A percentile compares a stretch with the other conserved stretches of the same genome.
Conservation (phyloP, 2,113 vertebrate genomes). For the Macrotis lagotis region DNA sequence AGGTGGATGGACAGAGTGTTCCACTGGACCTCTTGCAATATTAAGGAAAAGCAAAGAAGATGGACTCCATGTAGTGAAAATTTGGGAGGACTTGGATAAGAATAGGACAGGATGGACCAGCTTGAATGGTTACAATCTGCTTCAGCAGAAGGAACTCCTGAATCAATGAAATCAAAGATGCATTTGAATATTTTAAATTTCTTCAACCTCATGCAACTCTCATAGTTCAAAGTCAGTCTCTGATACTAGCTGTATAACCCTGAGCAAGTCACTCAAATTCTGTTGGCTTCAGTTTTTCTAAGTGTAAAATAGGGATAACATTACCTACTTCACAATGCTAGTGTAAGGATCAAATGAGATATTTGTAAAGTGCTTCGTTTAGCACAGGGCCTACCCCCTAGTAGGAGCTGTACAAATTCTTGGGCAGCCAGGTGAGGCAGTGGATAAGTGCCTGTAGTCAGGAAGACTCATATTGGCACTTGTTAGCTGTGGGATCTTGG, state of each 20-base stretch:
- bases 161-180: neutral
- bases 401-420: too few relatives aligned
- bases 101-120: neutral
- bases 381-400: neutral
- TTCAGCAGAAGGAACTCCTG: neutral
- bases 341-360: neutral
- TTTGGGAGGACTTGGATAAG: neutral
- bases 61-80: neutral
- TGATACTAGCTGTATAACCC: neutral
- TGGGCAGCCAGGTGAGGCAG: too few relatives aligned
- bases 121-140: neutral
- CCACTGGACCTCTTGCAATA: neutral
- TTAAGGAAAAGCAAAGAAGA: neutral
- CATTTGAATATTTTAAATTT: neutral
- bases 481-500: too few relatives aligned
- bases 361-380: neutral
- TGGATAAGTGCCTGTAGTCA: too few relatives aligned
- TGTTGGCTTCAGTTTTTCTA: neutral
- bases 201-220: neutral
- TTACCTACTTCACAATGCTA: neutral
- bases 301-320: neutral
- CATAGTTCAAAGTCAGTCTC: neutral
- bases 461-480: too few relatives aligned
- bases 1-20: neutral
- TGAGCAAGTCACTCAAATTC: neutral